Evolutionary conservation across 2,113 vertebrate genomes (phyloP).

Genomic region (Zosterops pallidus): DNA sequence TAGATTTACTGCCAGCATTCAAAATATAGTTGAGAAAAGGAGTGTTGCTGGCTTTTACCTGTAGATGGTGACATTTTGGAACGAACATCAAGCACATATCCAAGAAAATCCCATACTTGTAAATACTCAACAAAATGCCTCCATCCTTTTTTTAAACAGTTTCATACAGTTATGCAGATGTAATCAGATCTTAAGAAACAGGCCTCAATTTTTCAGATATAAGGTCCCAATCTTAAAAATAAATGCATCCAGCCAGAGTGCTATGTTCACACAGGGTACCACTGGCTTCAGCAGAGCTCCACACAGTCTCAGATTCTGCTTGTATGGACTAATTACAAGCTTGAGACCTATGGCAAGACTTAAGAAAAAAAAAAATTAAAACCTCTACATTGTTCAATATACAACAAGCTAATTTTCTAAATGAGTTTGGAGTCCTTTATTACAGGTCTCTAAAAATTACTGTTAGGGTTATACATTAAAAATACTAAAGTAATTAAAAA

Average conservation of each 20-base stretch:
- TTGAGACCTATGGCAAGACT: conserved; percentile 17
- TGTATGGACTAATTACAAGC: background rate
- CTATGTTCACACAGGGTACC: background rate
- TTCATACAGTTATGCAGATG: background rate
- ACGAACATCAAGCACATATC: background rate
- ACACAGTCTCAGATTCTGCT: background rate
- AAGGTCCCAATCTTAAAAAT: background rate
- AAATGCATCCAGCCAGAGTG: background rate
- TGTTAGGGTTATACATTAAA: conserved; percentile 75
- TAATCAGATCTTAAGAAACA: conserved; percentile 45
- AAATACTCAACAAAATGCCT: background rate
- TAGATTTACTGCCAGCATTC: background rate
- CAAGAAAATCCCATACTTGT: background rate
- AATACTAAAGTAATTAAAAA: conserved; percentile 66
- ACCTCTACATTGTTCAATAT: conserved; percentile 56
- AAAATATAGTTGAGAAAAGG: background rate
- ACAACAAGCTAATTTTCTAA: conserved; percentile 66
- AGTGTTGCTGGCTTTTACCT: background rate
- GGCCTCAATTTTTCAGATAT: background rate
- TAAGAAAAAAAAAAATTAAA: background rate
- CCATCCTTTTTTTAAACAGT: background rate
- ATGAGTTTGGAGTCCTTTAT: conserved; percentile 71
- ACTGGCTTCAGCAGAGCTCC: conserved; percentile 25
- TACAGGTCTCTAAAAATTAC: conserved; percentile 65
- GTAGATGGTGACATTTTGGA: background rate